Percentiles rank a stretch among this genome's conserved stretches.
Conservation (phyloP, 2,113 vertebrate genomes). For the Apistogramma diplotaenia region DNA sequence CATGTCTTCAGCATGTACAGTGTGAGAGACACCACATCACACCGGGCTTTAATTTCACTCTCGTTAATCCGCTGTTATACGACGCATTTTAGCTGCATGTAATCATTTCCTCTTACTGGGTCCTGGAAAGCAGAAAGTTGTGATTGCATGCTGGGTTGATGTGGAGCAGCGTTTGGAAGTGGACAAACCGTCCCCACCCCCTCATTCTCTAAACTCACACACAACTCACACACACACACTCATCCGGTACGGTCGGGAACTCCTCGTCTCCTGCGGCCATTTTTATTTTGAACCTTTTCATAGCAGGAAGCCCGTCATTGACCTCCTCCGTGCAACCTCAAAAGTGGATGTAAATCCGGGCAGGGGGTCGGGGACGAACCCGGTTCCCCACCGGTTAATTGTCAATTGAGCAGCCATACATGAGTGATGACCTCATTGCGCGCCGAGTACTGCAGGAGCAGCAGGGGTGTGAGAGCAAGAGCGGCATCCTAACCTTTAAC, state of each 20-base stretch:
- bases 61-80: slow-evolving; percentile 79
- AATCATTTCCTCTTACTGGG: slow-evolving; percentile 83
- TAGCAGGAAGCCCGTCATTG: slow-evolving; percentile 55
- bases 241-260: neutral
- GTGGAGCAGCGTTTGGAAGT: slow-evolving; percentile 70
- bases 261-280: neutral
- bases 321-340: slow-evolving; percentile 64
- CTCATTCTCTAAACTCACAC: neutral
- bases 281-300: slow-evolving; percentile 68
- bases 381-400: slow-evolving; percentile 51
- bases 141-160: slow-evolving; percentile 79
- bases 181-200: slow-evolving; percentile 52
- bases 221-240: neutral
- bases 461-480: slow-evolving; percentile 63
- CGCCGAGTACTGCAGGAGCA: slow-evolving; percentile 36
- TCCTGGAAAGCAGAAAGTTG: slow-evolving; percentile 72
- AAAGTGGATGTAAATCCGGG: slow-evolving; percentile 45
- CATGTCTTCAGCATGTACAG: slow-evolving; percentile 27
- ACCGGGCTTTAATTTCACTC: slow-evolving; percentile 82
- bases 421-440: slow-evolving; percentile 62
- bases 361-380: slow-evolving; percentile 12
- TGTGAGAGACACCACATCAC: slow-evolving; percentile 62
- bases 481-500: slow-evolving; percentile 65
- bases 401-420: slow-evolving; percentile 22
- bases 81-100: slow-evolving; percentile 82